Conservation (phyloP, 2,797 vertebrate genomes). For the Schizothorax lantsangensis region DNA sequence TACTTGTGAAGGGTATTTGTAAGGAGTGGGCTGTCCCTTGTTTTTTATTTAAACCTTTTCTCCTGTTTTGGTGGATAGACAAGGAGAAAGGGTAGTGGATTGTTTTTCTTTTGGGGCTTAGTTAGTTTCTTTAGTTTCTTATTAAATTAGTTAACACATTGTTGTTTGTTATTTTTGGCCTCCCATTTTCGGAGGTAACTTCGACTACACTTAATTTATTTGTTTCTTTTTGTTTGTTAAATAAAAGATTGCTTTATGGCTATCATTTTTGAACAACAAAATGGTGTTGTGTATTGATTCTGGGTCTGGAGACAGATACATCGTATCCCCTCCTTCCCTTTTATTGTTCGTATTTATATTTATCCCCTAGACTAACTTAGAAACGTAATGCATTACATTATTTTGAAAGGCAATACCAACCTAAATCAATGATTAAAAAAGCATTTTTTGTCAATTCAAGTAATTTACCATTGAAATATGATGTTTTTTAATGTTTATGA, state of each 20-base stretch:
- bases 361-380: not conserved
- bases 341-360: not conserved
- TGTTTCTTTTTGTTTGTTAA: not conserved
- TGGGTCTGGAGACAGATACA: not conserved
- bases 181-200: not conserved
- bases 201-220: not conserved
- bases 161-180: not conserved
- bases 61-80: not conserved
- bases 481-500: too few relatives aligned
- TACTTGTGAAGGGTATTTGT: not conserved
- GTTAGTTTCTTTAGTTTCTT: not conserved
- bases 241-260: not conserved
- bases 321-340: not conserved
- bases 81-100: too few relatives aligned
- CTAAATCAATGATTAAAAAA: too few relatives aligned
- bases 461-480: too few relatives aligned
- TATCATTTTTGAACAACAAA: not conserved
- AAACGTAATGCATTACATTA: not conserved
- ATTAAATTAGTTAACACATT: not conserved
- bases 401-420: too few relatives aligned
- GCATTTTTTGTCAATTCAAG: too few relatives aligned
- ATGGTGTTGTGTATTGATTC: not conserved
- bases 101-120: too few relatives aligned
- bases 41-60: too few relatives aligned
- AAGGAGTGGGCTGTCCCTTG: too few relatives aligned